Conservation (phyloP, 1,140 invertebrate genomes). For the Aphaenogaster ashmeadi region DNA sequence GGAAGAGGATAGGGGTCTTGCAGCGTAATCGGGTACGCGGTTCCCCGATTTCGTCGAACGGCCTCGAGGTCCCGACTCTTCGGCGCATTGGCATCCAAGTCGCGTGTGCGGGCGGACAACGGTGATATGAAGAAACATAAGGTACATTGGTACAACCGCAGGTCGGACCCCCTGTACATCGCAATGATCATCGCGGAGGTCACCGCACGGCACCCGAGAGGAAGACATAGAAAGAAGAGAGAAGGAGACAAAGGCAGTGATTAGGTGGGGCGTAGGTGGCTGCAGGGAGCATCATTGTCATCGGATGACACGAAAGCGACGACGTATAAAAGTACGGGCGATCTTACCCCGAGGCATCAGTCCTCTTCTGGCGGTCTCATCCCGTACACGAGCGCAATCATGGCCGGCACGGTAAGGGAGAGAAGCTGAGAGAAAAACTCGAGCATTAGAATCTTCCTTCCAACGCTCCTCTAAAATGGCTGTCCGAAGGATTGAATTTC, state of each 20-base stretch:
- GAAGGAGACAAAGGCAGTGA: slow-evolving; percentile 28
- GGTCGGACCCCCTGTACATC: slow-evolving; percentile 74
- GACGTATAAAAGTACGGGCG: slow-evolving; percentile 85
- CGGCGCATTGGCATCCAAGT: slow-evolving; percentile 83
- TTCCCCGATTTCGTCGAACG: slow-evolving; percentile 64
- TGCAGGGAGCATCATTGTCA: slow-evolving; percentile 76
- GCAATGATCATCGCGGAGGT: slow-evolving; percentile 82
- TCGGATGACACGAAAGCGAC: slow-evolving; percentile 72
- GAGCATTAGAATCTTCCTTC: not conserved
- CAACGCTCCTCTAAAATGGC: not conserved
- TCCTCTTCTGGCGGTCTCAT: slow-evolving; percentile 80
- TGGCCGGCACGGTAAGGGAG: slow-evolving; percentile 83
- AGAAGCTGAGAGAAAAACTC: not conserved
- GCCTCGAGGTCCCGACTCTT: slow-evolving; percentile 69
- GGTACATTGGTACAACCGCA: slow-evolving; percentile 67
- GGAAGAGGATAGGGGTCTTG: not conserved
- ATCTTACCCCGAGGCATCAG: slow-evolving; percentile 84
- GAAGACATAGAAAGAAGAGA: slow-evolving; percentile 29
- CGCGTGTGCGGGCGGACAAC: slow-evolving; percentile 79
- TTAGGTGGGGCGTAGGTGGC: slow-evolving; percentile 67
- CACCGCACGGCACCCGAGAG: slow-evolving; percentile 65
- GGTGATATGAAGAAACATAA: slow-evolving; percentile 84
- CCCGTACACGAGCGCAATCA: slow-evolving; percentile 78
- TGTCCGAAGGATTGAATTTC: not conserved
- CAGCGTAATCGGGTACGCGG: not conserved